phyloP scores from a whole-genome alignment of 92 coral and sea anemone genomes.

The Desmophyllum pertusum region DNA sequence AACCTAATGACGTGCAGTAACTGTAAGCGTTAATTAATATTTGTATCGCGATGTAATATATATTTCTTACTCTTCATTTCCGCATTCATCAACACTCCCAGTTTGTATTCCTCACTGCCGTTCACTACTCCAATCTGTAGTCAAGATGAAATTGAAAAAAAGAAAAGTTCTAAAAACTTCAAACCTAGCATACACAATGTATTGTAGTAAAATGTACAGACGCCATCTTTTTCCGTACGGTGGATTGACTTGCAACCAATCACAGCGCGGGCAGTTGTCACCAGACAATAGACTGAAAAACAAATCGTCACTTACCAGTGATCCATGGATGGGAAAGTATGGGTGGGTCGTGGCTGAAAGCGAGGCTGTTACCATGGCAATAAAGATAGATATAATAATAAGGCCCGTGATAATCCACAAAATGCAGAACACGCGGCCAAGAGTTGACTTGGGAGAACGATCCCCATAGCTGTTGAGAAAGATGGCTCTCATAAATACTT shows the following conservation, averaged over 20 bases:
- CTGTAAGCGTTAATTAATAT: no score
- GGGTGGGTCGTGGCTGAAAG: constrained; percentile 80
- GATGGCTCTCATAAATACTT: not conserved
- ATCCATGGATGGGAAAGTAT: constrained; percentile 81
- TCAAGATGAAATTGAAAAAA: no score
- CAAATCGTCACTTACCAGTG: constrained; percentile 55
- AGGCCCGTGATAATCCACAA: constrained; percentile 86
- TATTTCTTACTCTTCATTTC: constrained; percentile 60
- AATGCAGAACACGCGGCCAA: constrained; percentile 78
- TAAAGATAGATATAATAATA: constrained; percentile 81
- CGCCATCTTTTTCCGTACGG: no score
- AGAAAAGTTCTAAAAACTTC: no score
- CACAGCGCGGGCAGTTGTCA: not conserved
- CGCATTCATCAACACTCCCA: constrained; percentile 65
- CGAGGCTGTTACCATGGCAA: constrained; percentile 89
- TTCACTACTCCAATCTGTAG: constrained; percentile 65
- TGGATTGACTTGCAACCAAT: not conserved
- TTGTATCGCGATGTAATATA: no score
- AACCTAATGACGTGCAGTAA: no score
- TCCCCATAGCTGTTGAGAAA: constrained; percentile 62
- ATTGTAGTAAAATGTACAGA: no score
- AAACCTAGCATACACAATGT: no score
- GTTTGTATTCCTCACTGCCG: constrained; percentile 66
- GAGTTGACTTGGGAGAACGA: constrained; percentile 69
- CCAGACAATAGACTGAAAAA: no score